Base-by-base conservation (phyloP, 2,888 invertebrate genomes). In the Gryllus longicercus region DNA sequence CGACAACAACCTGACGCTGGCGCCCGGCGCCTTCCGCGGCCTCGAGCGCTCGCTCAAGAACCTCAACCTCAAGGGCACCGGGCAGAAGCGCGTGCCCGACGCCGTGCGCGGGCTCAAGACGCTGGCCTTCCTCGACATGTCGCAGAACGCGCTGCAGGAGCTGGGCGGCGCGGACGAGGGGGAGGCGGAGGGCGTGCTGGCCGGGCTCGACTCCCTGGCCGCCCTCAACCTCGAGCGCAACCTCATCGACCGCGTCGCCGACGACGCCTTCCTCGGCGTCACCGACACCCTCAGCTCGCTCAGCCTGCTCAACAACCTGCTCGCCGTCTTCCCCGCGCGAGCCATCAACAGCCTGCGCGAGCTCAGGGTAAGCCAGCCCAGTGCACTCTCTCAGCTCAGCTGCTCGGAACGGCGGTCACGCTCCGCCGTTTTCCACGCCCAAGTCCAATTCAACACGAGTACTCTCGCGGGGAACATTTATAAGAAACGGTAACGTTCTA, bases 151-250 rank as follows among this genome's bases (percentile, higher is more conserved):
- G 84, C 92, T 97, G 77, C 90, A 93, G 83, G 95, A 95, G 86
- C 87, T 96, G 81, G 95, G 95, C 0, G 94, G 94, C 0, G 75
- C 25, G 16, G 4, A 4, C 23, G 18, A 74, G 4, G 91, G 91
- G 51, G 38, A 38, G 4, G 93, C 92, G 16, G 89, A 89, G 21
- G 90, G 89, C 78, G 92, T 92, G 2, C 94, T 95, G 85, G 93
- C 94, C 84, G 93, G 93, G 38, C 89, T 97, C 79, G 92, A 94
- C 83, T 92, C 96, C 0, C 88, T 97, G 80, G 96, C 96, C 5
- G 95, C 95, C 18, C 89, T 97, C 16, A 96, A 96, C 87, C 89
- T 97, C 84, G 97, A 97, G 87, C 88, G 96, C 85, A 97, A 97
- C 88, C 89, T 96, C 78, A 93, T 97, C 80, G 95, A 95, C 84